These are phyloP conservation scores for Steinernema carpocapsae DNA, from an alignment of 2,888 invertebrate genomes.

Conservation along the genomic window DNA sequence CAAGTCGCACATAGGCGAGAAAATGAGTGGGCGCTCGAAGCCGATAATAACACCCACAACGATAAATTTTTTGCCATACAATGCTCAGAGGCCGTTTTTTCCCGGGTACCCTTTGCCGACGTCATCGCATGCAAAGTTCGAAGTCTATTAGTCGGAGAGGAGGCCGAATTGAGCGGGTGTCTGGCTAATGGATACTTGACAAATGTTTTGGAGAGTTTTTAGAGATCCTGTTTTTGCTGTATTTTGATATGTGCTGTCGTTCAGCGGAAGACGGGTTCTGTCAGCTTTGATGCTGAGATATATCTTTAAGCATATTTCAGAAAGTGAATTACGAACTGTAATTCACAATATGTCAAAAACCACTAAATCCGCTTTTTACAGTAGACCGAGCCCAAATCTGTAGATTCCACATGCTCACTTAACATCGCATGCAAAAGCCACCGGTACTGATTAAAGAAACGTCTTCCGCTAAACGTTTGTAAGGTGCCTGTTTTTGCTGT, in stretches of 20 bases:
- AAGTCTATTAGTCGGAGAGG: background rate
- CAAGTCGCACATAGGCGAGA: background rate
- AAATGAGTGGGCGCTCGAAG: constrained; percentile 24
- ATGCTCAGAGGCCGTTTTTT: background rate
- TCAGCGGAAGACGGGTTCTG: too few species aligned
- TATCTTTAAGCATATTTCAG: background rate
- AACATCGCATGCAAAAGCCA: too few species aligned
- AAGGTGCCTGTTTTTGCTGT: too few species aligned
- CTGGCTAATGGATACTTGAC: constrained; percentile 3
- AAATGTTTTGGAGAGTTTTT: background rate
- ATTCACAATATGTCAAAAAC: too few species aligned
- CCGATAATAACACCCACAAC: constrained; percentile 31
- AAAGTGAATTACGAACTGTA: background rate
- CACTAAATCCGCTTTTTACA: too few species aligned
- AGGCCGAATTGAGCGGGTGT: background rate
- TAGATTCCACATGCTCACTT: too few species aligned
- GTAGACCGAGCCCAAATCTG: too few species aligned
- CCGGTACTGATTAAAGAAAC: too few species aligned
- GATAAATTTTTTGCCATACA: constrained; percentile 17
- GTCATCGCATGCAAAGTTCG: background rate
- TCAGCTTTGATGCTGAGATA: too few species aligned
- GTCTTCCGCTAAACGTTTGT: too few species aligned
- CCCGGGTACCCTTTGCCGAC: constrained; percentile 3
- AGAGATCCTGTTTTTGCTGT: background rate
- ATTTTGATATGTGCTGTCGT: too few species aligned